Base-by-base conservation (phyloP, 2,113 vertebrate genomes). In the Hippotragus niger region DNA sequence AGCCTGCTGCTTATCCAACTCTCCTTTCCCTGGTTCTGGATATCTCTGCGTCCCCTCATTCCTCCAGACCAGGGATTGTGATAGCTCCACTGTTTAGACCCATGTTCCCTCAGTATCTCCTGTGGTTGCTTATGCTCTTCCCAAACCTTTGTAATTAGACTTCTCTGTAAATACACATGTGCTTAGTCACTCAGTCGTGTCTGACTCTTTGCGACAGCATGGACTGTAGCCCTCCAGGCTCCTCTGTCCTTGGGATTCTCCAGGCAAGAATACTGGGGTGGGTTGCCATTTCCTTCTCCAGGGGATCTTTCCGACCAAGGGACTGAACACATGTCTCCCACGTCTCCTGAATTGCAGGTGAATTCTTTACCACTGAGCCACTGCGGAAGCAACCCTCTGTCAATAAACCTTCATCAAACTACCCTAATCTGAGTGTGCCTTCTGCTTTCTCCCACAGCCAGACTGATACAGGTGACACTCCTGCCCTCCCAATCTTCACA, bases 271-370 rank as follows among this genome's bases (percentile, higher is more conserved):
- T 67, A 67, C 16, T 67, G 64, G 2, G 8, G 16, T 67, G 64
- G 33, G 64, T 10, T 67, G 64, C 64, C 64, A n/a, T 67, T 67
- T 19, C 64, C 64, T 67, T 67, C 64, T 67, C 64, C 7, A 19
- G 33, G 64, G 16, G 33, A 40, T 40, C n/a, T 71, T 71, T 36
- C 67, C 2, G 0, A 40, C 9, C n/a, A 8, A 36, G 10, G n/a
- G n/a, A 36, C 2, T 40, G n/a, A 71, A 71, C n/a, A 36, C n/a
- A 6, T 0, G 1, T 71, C 10, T 71, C 19, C 67, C 3, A 0
- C 2, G 0, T 36, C 19, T n/a, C 31, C 58, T 60, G 27, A 60
- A 29, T 2, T 60, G 7, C 31, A 8, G 62, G n/a, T 67, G 64
- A n/a, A 36, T 67, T 71, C 19, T n/a, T 67, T 21, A 6, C 4